These are phyloP conservation scores for Xestia ashworthii DNA, from an alignment of 2,888 invertebrate species.

Conservation along the genomic window DNA sequence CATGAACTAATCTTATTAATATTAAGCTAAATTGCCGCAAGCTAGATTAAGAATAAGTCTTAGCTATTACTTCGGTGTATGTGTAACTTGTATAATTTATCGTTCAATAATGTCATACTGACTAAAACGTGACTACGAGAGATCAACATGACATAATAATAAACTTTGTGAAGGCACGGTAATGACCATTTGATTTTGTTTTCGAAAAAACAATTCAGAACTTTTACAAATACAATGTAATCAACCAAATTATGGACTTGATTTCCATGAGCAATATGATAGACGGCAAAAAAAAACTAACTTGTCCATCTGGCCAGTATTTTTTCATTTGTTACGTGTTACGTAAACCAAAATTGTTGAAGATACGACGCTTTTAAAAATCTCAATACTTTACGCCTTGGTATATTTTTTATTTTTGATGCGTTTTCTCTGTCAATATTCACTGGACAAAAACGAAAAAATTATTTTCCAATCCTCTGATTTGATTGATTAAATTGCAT, in stretches of 20 bases:
- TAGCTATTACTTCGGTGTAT: conserved; percentile 1
- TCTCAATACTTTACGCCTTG: no score
- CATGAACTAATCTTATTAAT: conserved; percentile 9
- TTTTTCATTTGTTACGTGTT: no score
- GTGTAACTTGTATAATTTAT: conserved; percentile 9
- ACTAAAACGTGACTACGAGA: not conserved
- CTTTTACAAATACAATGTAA: not conserved
- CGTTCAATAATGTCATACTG: conserved; percentile 15
- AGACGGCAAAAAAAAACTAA: no score
- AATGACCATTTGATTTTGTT: not conserved
- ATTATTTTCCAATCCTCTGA: no score
- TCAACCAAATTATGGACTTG: not conserved
- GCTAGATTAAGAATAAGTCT: conserved; percentile 1
- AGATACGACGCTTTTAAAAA: no score
- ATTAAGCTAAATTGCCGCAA: not conserved
- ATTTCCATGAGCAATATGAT: no score
- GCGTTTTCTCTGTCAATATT: no score
- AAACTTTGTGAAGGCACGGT: conserved; percentile 24
- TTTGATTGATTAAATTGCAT: no score
- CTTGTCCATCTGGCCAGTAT: no score
- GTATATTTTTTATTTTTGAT: no score
- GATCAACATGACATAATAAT: conserved; percentile 6
- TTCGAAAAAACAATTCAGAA: not conserved
- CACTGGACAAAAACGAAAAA: no score
- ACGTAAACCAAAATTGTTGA: no score